A percentile compares a stretch with the other conserved stretches of the same genome.
These are phyloP conservation scores for Chaunax sp. DNA, from an alignment of 2,797 vertebrate genomes.

Conservation along the genomic window DNA sequence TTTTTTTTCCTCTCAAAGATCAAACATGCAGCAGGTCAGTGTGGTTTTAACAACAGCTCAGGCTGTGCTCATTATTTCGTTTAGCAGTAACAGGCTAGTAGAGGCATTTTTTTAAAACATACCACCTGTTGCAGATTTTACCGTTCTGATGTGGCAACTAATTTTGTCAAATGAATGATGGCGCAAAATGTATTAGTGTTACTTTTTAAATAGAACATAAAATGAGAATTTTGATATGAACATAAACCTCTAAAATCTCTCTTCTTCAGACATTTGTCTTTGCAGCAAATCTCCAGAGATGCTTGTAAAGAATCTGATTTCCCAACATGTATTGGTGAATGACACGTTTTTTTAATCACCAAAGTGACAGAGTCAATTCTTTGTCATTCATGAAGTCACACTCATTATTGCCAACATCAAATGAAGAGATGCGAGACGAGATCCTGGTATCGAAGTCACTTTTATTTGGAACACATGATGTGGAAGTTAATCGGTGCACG, in stretches of 20 bases:
- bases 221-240: background rate
- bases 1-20: slow-evolving; percentile 5
- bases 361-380: slow-evolving; percentile 47
- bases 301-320: slow-evolving; percentile 38
- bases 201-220: slow-evolving; percentile 1
- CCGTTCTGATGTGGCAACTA: background rate
- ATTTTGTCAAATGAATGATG: background rate
- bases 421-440: slow-evolving; percentile 27
- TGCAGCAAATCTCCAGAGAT: background rate
- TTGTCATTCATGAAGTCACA: too few species aligned
- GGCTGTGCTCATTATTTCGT: slow-evolving; percentile 20
- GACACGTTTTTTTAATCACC: slow-evolving; percentile 58
- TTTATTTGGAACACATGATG: slow-evolving; percentile 48
- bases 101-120: background rate
- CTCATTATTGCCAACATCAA: slow-evolving; percentile 16
- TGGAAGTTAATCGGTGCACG: slow-evolving; percentile 40
- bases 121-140: background rate
- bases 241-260: too few species aligned
- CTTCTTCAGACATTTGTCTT: slow-evolving; percentile 32
- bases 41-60: slow-evolving; percentile 28
- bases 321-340: slow-evolving; percentile 10
- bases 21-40: slow-evolving; percentile 41
- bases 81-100: background rate
- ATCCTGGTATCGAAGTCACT: slow-evolving; percentile 41
- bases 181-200: background rate